Conservation (phyloP, 2,113 vertebrate genomes). For the Nibea coibor region DNA sequence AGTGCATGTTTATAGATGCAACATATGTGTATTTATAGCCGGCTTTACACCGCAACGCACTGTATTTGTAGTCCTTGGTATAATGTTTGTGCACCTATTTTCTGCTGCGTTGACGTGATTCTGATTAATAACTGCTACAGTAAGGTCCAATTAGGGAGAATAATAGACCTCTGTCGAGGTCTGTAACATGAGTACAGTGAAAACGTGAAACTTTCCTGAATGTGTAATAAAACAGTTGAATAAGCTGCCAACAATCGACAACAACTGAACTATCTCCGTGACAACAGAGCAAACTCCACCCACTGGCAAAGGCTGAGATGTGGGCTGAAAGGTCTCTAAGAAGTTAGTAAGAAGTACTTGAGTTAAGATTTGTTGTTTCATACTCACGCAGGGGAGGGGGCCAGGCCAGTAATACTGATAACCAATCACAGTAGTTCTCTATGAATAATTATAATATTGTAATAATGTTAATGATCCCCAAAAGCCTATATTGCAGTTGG, state of each 20-base stretch:
- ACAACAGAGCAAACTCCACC: background rate
- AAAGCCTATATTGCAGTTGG: no score
- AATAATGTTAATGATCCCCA: background rate
- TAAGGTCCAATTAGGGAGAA: background rate
- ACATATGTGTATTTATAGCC: no score
- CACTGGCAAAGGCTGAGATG: background rate
- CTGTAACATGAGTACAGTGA: background rate
- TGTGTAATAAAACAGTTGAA: background rate
- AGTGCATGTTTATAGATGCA: background rate
- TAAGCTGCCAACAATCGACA: constrained; percentile 1
- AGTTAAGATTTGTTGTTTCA: background rate
- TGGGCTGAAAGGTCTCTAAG: background rate
- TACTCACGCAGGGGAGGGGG: background rate
- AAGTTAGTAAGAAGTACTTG: background rate
- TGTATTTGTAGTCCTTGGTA: background rate
- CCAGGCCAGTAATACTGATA: background rate
- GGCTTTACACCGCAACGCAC: no score
- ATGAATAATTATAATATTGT: background rate
- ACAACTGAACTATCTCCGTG: background rate
- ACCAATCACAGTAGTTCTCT: background rate
- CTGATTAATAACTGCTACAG: background rate
- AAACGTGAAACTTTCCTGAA: background rate
- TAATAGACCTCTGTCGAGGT: background rate
- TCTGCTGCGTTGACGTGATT: background rate
- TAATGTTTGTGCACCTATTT: background rate